These are phyloP conservation scores for Xestia xanthographa DNA, from an alignment of 2,888 invertebrate genomes.

Conservation along the genomic window DNA sequence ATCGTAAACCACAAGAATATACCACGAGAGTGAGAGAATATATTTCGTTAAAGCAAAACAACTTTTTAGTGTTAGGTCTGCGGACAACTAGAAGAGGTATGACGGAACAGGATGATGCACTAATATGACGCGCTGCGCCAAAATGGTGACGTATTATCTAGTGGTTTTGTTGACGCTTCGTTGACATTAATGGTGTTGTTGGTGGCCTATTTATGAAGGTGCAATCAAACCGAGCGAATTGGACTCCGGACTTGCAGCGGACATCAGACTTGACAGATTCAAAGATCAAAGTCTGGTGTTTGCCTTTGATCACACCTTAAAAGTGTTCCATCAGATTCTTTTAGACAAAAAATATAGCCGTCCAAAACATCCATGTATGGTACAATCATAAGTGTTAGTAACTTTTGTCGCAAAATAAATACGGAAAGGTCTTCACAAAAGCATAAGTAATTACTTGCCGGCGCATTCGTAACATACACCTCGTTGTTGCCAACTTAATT, in stretches of 20 bases:
- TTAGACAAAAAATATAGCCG: neutral
- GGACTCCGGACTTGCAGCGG: neutral
- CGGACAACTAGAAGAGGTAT: constrained; percentile 1
- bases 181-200: neutral
- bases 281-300: neutral
- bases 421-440: neutral
- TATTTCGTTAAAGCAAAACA: constrained; percentile 28
- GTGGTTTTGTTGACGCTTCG: neutral
- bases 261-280: neutral
- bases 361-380: neutral
- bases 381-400: too few species aligned
- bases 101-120: constrained; percentile 6
- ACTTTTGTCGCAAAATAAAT: neutral
- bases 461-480: neutral
- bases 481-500: constrained; percentile 20
- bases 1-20: constrained; percentile 32
- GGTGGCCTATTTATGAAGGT: neutral
- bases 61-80: constrained; percentile 40
- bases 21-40: neutral
- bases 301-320: neutral
- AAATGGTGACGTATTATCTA: neutral
- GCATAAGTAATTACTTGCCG: neutral
- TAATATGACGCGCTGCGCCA: neutral
- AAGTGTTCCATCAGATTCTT: neutral
- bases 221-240: neutral